Percentiles rank a stretch among this genome's conserved stretches.
Evolutionary conservation across 2,113 vertebrate species (phyloP).

Genomic region (Numenius arquata): DNA sequence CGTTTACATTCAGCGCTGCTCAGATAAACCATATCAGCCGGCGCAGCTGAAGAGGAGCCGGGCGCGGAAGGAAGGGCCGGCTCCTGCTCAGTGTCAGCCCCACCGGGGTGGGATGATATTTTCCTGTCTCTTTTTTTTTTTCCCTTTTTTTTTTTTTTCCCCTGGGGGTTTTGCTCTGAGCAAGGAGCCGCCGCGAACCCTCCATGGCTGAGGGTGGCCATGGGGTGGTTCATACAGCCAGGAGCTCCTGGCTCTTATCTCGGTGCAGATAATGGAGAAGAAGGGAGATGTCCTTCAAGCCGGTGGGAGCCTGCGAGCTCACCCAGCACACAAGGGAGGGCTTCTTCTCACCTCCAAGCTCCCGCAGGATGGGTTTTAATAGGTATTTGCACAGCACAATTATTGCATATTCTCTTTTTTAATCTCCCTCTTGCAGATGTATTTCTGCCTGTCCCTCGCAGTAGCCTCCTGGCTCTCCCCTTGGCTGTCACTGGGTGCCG

Average conservation of each 20-base stretch:
- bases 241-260: background rate
- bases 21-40: conserved; percentile 54
- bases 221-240: fast-evolving
- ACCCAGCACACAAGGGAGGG: background rate
- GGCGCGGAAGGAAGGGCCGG: conserved; percentile 18
- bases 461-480: background rate
- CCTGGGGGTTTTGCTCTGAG: background rate
- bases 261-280: background rate
- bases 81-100: conserved; percentile 53
- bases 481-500: background rate
- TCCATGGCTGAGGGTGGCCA: fast-evolving
- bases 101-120: background rate
- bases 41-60: conserved; percentile 50
- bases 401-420: background rate
- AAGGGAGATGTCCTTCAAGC: background rate
- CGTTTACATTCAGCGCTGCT: conserved; percentile 60
- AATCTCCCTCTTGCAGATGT: background rate
- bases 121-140: background rate
- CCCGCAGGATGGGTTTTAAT: background rate
- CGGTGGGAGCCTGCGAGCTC: background rate
- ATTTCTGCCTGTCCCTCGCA: background rate
- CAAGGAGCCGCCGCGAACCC: background rate
- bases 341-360: background rate
- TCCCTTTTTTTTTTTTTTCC: background rate
- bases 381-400: background rate